phyloP scores from a whole-genome alignment of 2,113 vertebrate genomes.

The Gadus chalcogrammus region DNA sequence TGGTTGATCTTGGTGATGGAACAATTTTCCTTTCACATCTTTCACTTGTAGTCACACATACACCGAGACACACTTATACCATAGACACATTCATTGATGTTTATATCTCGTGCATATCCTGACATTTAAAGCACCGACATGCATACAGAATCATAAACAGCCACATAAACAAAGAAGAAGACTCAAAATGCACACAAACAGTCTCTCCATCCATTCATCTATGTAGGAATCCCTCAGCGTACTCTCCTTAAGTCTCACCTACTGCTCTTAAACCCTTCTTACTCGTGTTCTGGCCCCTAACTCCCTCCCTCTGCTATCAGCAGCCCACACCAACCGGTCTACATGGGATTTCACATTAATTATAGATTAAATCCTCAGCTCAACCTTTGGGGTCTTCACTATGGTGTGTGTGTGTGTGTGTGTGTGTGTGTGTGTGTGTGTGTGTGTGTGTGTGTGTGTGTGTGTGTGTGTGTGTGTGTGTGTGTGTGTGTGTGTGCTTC shows the following conservation, averaged over 20 bases:
- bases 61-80: too few relatives aligned
- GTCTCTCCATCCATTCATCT: too few relatives aligned
- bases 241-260: neutral
- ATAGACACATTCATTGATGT: too few relatives aligned
- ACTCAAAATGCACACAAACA: too few relatives aligned
- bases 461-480: neutral
- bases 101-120: too few relatives aligned
- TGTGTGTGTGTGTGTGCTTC: conserved; percentile 1
- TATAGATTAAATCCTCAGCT: conserved; percentile 21
- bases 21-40: too few relatives aligned
- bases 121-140: too few relatives aligned
- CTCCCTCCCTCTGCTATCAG: neutral
- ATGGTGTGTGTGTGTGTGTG: conserved; percentile 6
- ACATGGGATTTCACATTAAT: conserved; percentile 20
- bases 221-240: neutral
- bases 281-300: neutral
- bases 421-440: neutral
- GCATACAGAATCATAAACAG: too few relatives aligned
- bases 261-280: neutral
- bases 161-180: too few relatives aligned
- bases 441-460: conserved; percentile 11
- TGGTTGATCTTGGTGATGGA: too few relatives aligned
- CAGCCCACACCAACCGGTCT: neutral
- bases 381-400: conserved; percentile 13
- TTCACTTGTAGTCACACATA: too few relatives aligned